phyloP scores from a whole-genome alignment of 1,140 invertebrate species.

The Episyrphus balteatus region DNA sequence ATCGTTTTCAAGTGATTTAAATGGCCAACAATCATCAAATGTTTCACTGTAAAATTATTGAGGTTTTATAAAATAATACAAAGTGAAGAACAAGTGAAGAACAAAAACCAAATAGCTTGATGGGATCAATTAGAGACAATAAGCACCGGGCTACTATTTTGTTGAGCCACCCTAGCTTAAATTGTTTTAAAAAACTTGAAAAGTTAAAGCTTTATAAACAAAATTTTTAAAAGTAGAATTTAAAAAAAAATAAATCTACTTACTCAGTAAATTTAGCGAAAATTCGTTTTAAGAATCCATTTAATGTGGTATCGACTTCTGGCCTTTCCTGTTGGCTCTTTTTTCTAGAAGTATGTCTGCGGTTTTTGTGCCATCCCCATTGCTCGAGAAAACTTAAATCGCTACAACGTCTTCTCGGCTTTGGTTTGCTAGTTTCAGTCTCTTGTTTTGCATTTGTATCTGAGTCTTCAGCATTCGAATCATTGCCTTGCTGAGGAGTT shows the following conservation, averaged over 20 bases:
- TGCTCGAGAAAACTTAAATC: conserved; percentile 54
- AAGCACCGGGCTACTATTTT: too few species aligned
- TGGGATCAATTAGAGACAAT: too few species aligned
- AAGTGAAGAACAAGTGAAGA: too few species aligned
- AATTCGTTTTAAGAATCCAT: conserved; percentile 49
- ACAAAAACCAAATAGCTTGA: too few species aligned
- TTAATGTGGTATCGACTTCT: conserved; percentile 52
- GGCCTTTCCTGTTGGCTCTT: conserved; percentile 41
- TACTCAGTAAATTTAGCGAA: conserved; percentile 47
- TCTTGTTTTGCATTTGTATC: conserved; percentile 3
- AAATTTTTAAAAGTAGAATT: too few species aligned
- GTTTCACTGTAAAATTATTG: conserved; percentile 4
- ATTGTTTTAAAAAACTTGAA: too few species aligned
- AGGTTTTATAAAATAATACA: too few species aligned
- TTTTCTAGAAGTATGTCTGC: conserved; percentile 51
- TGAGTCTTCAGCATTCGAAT: conserved; percentile 5
- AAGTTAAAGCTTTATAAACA: too few species aligned
- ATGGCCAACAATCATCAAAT: conserved; percentile 6
- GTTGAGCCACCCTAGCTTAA: too few species aligned
- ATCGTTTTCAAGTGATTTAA: neutral
- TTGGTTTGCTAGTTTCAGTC: conserved; percentile 37
- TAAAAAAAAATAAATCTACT: neutral
- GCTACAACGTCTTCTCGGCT: conserved; percentile 51
- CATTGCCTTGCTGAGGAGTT: neutral
- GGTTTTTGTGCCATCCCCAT: conserved; percentile 62